phyloP scores from a whole-genome alignment of 2,797 vertebrate genomes.

The Meda fulgida region DNA sequence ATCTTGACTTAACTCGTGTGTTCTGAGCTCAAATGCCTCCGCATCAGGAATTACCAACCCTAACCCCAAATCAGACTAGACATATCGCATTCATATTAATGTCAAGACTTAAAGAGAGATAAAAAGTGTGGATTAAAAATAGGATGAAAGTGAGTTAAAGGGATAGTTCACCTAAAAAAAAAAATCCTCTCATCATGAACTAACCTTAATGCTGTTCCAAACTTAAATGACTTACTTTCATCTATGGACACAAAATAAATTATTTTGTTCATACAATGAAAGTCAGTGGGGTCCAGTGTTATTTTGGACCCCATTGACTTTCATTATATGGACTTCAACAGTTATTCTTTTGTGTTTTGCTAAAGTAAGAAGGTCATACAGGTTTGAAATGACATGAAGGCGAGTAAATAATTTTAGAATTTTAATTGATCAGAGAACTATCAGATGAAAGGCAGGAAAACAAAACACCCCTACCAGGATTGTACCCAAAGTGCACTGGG shows the following conservation, averaged over 20 bases:
- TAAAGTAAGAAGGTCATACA: background rate
- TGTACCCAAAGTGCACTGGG: background rate
- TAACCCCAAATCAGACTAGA: background rate
- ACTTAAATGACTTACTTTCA: background rate
- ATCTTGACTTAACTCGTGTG: background rate
- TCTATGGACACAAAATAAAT: background rate
- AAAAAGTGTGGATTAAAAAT: slow-evolving; percentile 1
- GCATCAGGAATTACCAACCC: background rate
- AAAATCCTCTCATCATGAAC: background rate
- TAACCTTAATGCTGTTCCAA: background rate
- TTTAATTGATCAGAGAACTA: background rate
- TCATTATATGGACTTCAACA: background rate
- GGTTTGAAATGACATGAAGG: background rate
- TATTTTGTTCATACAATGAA: background rate
- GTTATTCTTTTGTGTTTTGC: background rate
- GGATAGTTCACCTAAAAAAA: no score
- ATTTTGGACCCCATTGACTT: background rate
- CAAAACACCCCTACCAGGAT: background rate
- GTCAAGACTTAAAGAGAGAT: slow-evolving; percentile 4
- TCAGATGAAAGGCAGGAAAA: slow-evolving; percentile 24
- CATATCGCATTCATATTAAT: background rate
- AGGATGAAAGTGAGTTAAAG: background rate
- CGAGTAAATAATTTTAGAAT: background rate
- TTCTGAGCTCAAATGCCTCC: slow-evolving; percentile 1
- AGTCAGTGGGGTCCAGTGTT: background rate